Evolutionary conservation across 2,113 vertebrate genomes (phyloP).

Genomic region (Mystacornis crossleyi): DNA sequence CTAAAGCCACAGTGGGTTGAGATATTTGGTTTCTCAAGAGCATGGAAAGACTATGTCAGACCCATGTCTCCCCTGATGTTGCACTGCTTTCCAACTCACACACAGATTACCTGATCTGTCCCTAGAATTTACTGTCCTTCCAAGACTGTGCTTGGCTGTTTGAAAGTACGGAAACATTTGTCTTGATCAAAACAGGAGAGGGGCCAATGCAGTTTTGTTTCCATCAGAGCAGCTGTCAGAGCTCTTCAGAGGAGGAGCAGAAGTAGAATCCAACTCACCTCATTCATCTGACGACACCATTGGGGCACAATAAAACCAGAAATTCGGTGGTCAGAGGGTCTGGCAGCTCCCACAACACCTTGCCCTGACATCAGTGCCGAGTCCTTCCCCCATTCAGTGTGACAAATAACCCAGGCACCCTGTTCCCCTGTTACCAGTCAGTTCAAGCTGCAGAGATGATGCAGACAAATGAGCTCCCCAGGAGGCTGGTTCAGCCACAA

Average conservation of each 20-base stretch:
- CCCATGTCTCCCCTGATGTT: background rate
- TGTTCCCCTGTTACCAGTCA: background rate
- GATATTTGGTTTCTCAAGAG: background rate
- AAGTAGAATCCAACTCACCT: background rate
- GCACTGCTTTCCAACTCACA: background rate
- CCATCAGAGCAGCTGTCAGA: background rate
- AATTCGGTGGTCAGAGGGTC: background rate
- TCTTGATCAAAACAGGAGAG: background rate
- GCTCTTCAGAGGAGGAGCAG: background rate
- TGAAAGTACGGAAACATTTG: background rate
- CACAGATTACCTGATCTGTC: background rate
- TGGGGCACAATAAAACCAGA: background rate
- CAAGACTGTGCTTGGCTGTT: fast-evolving
- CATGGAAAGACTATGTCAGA: background rate
- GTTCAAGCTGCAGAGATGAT: background rate
- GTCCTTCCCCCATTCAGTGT: background rate
- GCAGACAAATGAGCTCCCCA: background rate
- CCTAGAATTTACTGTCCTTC: background rate
- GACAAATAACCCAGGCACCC: background rate
- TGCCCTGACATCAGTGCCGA: background rate
- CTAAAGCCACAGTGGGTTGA: background rate
- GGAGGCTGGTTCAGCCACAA: background rate
- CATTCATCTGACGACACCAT: fast-evolving
- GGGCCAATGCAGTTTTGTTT: background rate
- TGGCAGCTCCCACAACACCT: background rate